Evolutionary conservation across 1,140 invertebrate genomes (phyloP).

Genomic region (Zaprionus gabonicus): DNA sequence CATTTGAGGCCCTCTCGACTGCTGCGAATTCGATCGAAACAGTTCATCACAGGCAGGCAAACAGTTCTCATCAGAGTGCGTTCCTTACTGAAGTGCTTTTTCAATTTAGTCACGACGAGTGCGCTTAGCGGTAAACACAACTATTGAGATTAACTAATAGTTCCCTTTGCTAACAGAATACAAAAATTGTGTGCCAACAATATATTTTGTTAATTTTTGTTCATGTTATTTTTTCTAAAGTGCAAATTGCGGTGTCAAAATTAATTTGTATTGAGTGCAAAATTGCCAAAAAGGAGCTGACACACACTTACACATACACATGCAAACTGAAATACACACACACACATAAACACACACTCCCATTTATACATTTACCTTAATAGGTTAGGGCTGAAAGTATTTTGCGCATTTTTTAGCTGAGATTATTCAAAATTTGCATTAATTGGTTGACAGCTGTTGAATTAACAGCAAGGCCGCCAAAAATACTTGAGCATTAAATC

Average conservation of each 20-base stretch:
- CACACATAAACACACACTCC: conserved; percentile 4
- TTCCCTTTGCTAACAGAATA: conserved; percentile 11
- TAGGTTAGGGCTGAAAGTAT: conserved; percentile 36
- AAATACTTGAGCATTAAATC: conserved; percentile 15
- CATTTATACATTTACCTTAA: conserved; percentile 21
- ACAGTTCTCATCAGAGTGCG: conserved; percentile 34
- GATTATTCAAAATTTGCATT: conserved; percentile 35
- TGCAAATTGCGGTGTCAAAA: conserved; percentile 61
- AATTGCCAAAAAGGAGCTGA: conserved; percentile 60
- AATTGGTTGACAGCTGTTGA: conserved; percentile 54
- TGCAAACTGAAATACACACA: conserved; percentile 11
- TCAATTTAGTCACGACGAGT: conserved; percentile 59
- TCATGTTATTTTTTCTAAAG: conserved; percentile 50
- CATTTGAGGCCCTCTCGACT: conserved; percentile 34
- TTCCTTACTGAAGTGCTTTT: conserved; percentile 33
- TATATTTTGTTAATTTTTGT: conserved; percentile 57
- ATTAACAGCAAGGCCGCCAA: conserved; percentile 49
- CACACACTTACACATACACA: conserved; percentile 38
- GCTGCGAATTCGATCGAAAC: conserved; percentile 52
- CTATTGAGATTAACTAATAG: conserved; percentile 30
- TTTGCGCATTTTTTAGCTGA: conserved; percentile 30
- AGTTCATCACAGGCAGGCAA: conserved; percentile 60
- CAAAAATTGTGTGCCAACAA: conserved; percentile 16
- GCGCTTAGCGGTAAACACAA: conserved; percentile 75
- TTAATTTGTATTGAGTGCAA: conserved; percentile 59